phyloP scores from a whole-genome alignment of 2,797 vertebrate genomes.

The Caiman crocodilus region DNA sequence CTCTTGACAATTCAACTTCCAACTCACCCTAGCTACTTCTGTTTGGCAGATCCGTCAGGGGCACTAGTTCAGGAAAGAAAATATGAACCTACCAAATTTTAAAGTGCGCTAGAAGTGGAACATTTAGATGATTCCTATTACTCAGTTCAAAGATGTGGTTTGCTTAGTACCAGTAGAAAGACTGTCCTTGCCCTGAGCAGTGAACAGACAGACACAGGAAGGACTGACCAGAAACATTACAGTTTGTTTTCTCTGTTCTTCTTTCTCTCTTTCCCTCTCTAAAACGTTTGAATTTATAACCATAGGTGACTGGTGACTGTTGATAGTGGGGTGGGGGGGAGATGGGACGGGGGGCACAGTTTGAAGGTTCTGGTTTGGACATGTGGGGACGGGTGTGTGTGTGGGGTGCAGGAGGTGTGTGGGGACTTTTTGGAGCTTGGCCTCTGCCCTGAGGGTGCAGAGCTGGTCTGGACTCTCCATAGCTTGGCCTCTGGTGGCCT shows the following conservation, averaged over 20 bases:
- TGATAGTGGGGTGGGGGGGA: too few species aligned
- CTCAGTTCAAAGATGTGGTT: not conserved
- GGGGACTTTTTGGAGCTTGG: too few species aligned
- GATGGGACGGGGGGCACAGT: too few species aligned
- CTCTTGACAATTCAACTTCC: not conserved
- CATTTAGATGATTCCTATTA: not conserved
- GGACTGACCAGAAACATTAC: not conserved
- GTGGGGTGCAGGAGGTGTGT: too few species aligned
- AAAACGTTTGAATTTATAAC: not conserved
- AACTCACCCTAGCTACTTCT: not conserved
- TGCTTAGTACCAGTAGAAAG: not conserved
- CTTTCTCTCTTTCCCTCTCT: not conserved
- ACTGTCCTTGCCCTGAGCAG: not conserved
- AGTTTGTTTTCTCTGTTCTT: not conserved
- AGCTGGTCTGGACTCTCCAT: too few species aligned
- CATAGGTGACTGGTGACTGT: too few species aligned
- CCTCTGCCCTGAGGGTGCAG: too few species aligned
- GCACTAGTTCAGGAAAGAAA: not conserved
- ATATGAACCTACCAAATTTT: not conserved
- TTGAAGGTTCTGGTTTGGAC: too few species aligned
- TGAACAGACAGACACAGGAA: not conserved
- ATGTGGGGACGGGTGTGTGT: too few species aligned
- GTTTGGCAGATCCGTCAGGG: not conserved
- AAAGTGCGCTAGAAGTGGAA: not conserved
- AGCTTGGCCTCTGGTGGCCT: too few species aligned